These are phyloP conservation scores for Neoniphon sammara DNA, from an alignment of 2,797 vertebrate genomes.

Conservation along the genomic window DNA sequence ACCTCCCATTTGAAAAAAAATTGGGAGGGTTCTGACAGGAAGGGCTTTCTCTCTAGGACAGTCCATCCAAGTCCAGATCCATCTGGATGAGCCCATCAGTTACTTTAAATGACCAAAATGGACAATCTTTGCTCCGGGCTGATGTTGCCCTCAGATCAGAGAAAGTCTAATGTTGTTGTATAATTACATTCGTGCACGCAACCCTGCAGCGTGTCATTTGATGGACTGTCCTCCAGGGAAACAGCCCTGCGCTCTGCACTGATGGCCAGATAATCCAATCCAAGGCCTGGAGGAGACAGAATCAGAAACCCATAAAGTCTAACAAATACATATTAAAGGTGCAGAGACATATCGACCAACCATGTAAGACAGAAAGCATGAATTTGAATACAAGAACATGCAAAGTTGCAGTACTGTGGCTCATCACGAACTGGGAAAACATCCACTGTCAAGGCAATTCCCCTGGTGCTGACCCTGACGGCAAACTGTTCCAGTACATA, in stretches of 20 bases:
- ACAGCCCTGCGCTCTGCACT: constrained; percentile 22
- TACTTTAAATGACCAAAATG: constrained; percentile 8
- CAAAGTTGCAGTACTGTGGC: constrained; percentile 5
- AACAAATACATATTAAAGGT: neutral
- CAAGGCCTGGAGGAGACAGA: constrained; percentile 7
- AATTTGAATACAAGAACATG: neutral
- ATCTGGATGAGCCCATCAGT: neutral
- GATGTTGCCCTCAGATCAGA: constrained; percentile 46
- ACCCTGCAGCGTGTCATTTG: constrained; percentile 35
- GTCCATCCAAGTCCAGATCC: too few species aligned
- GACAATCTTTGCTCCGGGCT: constrained; percentile 35
- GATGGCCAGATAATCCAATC: constrained; percentile 50
- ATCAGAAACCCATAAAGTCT: neutral
- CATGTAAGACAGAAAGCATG: neutral
- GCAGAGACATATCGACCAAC: neutral
- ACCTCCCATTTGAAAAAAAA: constrained; percentile 2
- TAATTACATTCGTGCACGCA: constrained; percentile 70
- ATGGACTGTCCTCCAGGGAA: constrained; percentile 38
- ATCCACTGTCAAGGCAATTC: constrained; percentile 16
- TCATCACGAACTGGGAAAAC: constrained; percentile 1
- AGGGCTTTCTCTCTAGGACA: too few species aligned
- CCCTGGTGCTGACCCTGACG: constrained; percentile 30
- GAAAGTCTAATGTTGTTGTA: constrained; percentile 35
- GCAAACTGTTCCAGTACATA: constrained; percentile 20
- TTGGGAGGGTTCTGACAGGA: too few species aligned